Evolutionary conservation across 2,888 invertebrate species (phyloP).

Genomic region (Clanis bilineata): DNA sequence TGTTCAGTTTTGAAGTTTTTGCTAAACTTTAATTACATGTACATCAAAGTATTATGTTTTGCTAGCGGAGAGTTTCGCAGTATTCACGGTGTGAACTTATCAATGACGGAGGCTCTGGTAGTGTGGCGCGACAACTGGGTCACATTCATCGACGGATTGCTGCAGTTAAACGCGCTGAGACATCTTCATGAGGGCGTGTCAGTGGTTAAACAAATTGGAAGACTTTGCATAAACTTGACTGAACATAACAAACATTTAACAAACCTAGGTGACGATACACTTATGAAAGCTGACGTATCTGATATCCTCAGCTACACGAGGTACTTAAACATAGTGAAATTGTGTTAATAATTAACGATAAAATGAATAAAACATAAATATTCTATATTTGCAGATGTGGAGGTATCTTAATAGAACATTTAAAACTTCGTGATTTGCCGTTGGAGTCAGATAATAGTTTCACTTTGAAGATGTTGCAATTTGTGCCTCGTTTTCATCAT

Average conservation of each 20-base stretch:
- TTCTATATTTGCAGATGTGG: constrained; percentile 48
- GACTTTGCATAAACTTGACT: constrained; percentile 41
- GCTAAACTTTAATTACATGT: too few relatives aligned
- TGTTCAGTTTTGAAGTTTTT: too few relatives aligned
- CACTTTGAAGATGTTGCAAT: constrained; percentile 36
- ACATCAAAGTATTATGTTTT: not conserved
- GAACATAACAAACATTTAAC: constrained; percentile 30
- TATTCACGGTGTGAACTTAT: constrained; percentile 39
- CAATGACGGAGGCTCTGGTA: constrained; percentile 54
- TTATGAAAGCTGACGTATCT: constrained; percentile 33
- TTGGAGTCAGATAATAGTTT: constrained; percentile 24
- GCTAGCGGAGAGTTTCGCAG: constrained; percentile 49
- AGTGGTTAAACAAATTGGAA: constrained; percentile 77
- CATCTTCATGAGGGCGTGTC: constrained; percentile 82
- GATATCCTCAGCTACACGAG: constrained; percentile 35
- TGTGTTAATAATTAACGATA: constrained; percentile 9
- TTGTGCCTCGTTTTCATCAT: constrained; percentile 37
- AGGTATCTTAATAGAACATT: constrained; percentile 44
- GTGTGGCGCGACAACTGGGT: constrained; percentile 90
- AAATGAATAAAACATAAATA: not conserved
- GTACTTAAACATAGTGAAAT: constrained; percentile 28
- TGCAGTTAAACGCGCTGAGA: constrained; percentile 88
- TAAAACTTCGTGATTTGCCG: constrained; percentile 40
- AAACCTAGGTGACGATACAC: constrained; percentile 20
- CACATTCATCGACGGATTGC: constrained; percentile 89